Evolutionary conservation across 1,140 invertebrate species (phyloP), one percentile per base, ranked within the genome.

Genomic region (Planococcus citri): DNA sequence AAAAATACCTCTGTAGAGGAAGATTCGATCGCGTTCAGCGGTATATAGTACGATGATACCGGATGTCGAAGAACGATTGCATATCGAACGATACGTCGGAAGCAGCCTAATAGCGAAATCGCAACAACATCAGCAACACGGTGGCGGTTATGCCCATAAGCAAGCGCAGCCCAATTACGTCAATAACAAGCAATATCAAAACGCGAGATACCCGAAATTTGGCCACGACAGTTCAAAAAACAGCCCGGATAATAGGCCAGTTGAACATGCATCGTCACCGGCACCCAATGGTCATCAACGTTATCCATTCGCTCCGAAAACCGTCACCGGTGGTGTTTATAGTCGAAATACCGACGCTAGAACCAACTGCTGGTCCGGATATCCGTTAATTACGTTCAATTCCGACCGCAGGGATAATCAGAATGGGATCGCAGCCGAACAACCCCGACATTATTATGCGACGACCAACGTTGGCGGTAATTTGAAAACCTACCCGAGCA

Each of bases 11-110:
- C 41, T 33, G 29, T 2, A 51, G 12, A 51, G 12, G 41, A 14
- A 8, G 14, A 17, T 51, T 51, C 17, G 41, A 51, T 51, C 41
- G 41, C 41, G 10, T 20, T 3, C 6, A 51, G 41, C 12, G 41
- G 41, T 51, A 51, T 51, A 51, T 51, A n/a, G n/a, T n/a, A 51
- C 41, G 41, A 51, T 51, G 41, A 51, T 51, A 51, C 41, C 41
- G 41, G 41, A 51, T 51, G 41, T 51, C 41, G 41, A 51, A 51
- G 41, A 51, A 51, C 41, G 41, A 51, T 51, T 17, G 41, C 41
- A 51, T 51, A 82, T 86, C 73, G 85, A 87, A 78, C 80, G 84
- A 74, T 87, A 86, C 77, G 83, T 86, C 71, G 86, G 85, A 70
- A 84, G 82, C 71, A 86, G 83, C 75, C 76, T 87, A 60, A 85